Percentiles rank a stretch among this genome's conserved stretches.
phyloP scores from a whole-genome alignment of 2,888 invertebrate species.

The Cryptocephalus moraei region DNA sequence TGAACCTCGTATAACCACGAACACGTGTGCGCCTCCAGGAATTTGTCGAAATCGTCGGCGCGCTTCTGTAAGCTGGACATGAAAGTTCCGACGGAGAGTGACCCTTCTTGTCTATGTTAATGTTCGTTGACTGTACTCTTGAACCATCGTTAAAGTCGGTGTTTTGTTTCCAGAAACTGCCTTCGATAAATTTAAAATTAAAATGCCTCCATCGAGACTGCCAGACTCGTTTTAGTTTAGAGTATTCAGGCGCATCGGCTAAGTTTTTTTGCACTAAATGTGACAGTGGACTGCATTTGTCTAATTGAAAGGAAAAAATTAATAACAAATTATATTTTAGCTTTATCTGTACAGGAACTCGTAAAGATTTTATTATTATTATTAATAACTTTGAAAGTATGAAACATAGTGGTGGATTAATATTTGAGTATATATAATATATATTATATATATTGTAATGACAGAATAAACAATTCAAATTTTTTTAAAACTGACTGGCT shows the following conservation, averaged over 20 bases:
- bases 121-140: too few species aligned
- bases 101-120: too few species aligned
- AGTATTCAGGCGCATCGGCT: constrained; percentile 30
- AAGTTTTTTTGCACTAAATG: constrained; percentile 30
- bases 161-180: constrained; percentile 30
- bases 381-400: constrained; percentile 31
- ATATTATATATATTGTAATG: constrained; percentile 9
- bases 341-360: constrained; percentile 38
- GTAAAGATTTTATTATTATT: constrained; percentile 30
- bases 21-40: too few species aligned
- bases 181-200: constrained; percentile 20
- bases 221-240: constrained; percentile 31
- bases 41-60: too few species aligned
- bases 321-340: constrained; percentile 29
- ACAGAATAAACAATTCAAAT: constrained; percentile 20
- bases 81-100: too few species aligned
- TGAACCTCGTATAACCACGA: too few species aligned
- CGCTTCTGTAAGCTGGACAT: too few species aligned
- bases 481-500: neutral
- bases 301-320: constrained; percentile 26
- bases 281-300: constrained; percentile 34
- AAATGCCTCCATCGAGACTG: constrained; percentile 38
- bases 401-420: constrained; percentile 29
- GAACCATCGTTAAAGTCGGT: neutral
- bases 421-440: constrained; percentile 16